These are phyloP conservation scores for Zosterops hypoxanthus DNA, from an alignment of 2,113 vertebrate species.

Conservation along the genomic window DNA sequence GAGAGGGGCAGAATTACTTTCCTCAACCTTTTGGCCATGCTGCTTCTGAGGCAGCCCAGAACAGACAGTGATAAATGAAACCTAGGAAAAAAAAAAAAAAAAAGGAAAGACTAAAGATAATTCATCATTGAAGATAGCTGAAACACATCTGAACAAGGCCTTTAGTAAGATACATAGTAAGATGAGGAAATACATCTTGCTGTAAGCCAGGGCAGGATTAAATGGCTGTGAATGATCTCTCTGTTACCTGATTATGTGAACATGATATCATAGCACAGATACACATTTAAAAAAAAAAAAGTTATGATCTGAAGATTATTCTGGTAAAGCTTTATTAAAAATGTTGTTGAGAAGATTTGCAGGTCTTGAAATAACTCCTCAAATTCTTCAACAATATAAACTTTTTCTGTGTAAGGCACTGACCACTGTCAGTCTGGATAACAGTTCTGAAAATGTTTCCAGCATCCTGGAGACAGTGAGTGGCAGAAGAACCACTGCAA, in stretches of 20 bases:
- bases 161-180: background rate
- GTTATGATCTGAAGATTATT: background rate
- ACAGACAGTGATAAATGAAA: background rate
- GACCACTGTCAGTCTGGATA: background rate
- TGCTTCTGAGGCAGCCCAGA: background rate
- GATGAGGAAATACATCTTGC: background rate
- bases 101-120: background rate
- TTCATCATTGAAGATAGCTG: background rate
- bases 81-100: background rate
- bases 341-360: background rate
- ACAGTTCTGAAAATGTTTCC: background rate
- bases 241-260: background rate
- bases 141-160: background rate
- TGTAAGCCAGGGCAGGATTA: background rate
- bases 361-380: background rate
- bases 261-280: background rate
- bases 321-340: background rate
- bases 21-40: rapidly evolving
- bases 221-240: background rate
- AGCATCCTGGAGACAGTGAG: background rate
- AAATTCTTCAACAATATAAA: background rate
- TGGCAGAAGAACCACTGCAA: background rate
- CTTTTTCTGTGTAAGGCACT: background rate
- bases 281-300: background rate
- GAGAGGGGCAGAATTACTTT: background rate